Percentiles rank a stretch among this genome's conserved stretches.
phyloP scores from a whole-genome alignment of 2,797 vertebrate species.

The Zenarchopterus dispar region DNA sequence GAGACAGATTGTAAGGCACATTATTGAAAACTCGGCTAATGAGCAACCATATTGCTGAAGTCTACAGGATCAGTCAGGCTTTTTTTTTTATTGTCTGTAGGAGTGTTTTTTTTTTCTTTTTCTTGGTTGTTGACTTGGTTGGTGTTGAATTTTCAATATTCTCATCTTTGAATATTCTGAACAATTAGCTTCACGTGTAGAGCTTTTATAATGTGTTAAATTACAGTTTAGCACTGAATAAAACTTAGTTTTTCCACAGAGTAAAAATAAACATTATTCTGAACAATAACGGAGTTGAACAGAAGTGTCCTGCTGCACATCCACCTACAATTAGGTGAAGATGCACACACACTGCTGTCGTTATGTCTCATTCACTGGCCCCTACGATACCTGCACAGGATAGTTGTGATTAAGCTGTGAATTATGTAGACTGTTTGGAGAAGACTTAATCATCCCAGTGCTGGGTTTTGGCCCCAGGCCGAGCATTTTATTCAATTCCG shows the following conservation, averaged over 20 bases:
- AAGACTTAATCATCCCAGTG: conserved; percentile 63
- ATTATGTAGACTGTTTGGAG: conserved; percentile 61
- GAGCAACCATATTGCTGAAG: conserved; percentile 16
- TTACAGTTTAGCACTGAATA: background rate
- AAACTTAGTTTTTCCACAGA: background rate
- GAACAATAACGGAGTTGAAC: background rate
- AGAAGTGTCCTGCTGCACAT: background rate
- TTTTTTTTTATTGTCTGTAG: background rate
- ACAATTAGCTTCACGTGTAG: conserved; percentile 3
- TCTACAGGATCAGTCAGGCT: background rate
- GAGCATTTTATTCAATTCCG: conserved; percentile 28
- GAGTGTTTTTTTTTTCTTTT: background rate
- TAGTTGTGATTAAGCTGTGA: conserved; percentile 48
- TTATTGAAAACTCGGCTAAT: conserved; percentile 30
- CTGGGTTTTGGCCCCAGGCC: conserved; percentile 60
- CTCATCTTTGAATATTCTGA: conserved; percentile 1
- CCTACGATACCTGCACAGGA: conserved; percentile 32
- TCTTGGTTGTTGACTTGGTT: background rate
- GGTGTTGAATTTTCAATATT: background rate
- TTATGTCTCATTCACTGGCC: conserved; percentile 29
- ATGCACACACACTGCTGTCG: conserved; percentile 14
- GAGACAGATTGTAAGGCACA: conserved; percentile 8
- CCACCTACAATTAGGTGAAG: conserved; percentile 19
- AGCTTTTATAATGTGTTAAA: background rate
- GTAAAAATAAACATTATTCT: background rate